Evolutionary conservation across 2,113 vertebrate genomes (phyloP), one percentile per base, ranked within the genome.

Genomic region (Sapajus apella): DNA sequence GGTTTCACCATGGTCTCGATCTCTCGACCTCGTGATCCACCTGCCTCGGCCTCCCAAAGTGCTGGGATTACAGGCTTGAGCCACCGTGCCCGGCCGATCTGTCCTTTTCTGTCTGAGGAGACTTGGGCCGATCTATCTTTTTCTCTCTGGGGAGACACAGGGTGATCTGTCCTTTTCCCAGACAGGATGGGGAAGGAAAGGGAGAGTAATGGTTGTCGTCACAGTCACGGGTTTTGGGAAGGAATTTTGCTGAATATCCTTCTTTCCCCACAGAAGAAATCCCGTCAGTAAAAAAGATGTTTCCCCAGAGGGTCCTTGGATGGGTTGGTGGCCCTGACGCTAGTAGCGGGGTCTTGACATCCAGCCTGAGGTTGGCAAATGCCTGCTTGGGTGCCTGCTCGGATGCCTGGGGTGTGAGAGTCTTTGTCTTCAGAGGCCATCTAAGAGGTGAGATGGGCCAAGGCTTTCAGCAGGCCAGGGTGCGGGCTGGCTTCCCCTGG

Each of bases 401-500:
- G 11, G 76, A 6, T 61, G 64, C 89, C 21, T 27, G 40, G 58
- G 37, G 50, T 45, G 20, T 32, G 27, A 40, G 43, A 79, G 81
- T 18, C 66, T 52, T 43, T 2, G 16, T 14, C 2, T 40, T 45
- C 20, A 17, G 37, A 32, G 52, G 45, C 56, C 5, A 35, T 18
- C 27, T 5, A 12, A 58, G 66, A 82, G 27, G 50, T 2, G 23
- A 37, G 20, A n/a, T 2, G 0, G 13, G 20, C 20, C 0, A 0
- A 72, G 70, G 20, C 9, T 23, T 35, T 40, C 40, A 40, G 0
- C 8, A 43, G 37, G 45, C n/a, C 30, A 17, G 61, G 72, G 55
- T 5, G 3, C 61, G 17, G 58, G 76, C 55, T 52, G 11, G 23
- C 32, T 20, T 64, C 14, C n/a, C 45, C 23, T 10, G 17, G 14